Evolutionary conservation across 1,140 invertebrate species (phyloP).

Genomic region (Cydia amplana): DNA sequence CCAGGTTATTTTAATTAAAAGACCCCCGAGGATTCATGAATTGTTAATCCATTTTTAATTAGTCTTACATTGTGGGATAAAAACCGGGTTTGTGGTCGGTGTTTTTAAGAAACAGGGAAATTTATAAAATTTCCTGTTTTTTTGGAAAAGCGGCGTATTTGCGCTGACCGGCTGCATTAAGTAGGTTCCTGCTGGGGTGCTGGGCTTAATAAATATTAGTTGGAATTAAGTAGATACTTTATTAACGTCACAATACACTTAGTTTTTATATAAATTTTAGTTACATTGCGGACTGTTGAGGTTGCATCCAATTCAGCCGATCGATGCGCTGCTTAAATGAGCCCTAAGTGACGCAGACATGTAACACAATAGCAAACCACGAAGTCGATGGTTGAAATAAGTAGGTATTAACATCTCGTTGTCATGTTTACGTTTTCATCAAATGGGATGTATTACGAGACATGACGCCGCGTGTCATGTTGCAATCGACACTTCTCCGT

Average conservation of each 20-base stretch:
- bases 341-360: too few species aligned
- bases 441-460: background rate
- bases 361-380: too few species aligned
- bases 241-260: background rate
- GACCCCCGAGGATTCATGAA: conserved; percentile 25
- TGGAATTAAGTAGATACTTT: background rate
- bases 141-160: background rate
- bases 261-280: too few species aligned
- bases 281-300: too few species aligned
- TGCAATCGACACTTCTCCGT: conserved; percentile 28
- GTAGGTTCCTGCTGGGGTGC: background rate
- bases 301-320: too few species aligned
- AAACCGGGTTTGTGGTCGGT: background rate
- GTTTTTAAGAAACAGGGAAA: conserved; percentile 16
- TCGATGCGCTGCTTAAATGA: too few species aligned
- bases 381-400: too few species aligned
- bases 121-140: conserved; percentile 19
- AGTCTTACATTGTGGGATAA: background rate
- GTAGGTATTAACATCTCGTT: background rate
- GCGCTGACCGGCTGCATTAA: background rate
- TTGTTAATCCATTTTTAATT: conserved; percentile 29
- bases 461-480: conserved; percentile 2
- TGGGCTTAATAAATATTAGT: background rate
- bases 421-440: background rate
- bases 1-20: conserved; percentile 23